A percentile compares a stretch with the other conserved stretches of the same genome.
phyloP scores from a whole-genome alignment of 2,888 invertebrate genomes.

The Leistus spinibarbis region DNA sequence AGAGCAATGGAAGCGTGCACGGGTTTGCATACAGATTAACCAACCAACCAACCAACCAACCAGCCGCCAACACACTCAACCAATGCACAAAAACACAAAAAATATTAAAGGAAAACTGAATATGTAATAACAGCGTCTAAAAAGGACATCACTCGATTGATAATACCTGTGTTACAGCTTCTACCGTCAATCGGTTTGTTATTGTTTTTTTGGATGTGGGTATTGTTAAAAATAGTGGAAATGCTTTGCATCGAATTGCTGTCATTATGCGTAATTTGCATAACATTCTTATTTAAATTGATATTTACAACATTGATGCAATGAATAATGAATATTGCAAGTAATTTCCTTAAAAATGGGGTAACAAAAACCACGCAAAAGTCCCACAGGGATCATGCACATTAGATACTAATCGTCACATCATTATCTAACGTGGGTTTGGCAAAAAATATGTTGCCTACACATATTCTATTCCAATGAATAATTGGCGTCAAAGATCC shows the following conservation, averaged over 20 bases:
- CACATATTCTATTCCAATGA: too few relatives aligned
- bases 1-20: slow-evolving; percentile 8
- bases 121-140: slow-evolving; percentile 20
- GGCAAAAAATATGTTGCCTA: too few relatives aligned
- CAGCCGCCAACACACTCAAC: not conserved
- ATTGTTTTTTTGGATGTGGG: not conserved
- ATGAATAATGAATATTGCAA: not conserved
- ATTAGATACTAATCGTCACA: too few relatives aligned
- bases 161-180: slow-evolving; percentile 17
- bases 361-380: not conserved
- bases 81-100: not conserved
- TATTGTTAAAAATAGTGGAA: not conserved
- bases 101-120: not conserved
- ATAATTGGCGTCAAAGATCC: too few relatives aligned
- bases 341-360: not conserved
- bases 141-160: slow-evolving; percentile 10
- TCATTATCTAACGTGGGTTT: too few relatives aligned
- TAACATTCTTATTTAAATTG: not conserved
- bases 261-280: not conserved
- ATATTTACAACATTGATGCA: not conserved
- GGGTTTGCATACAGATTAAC: slow-evolving; percentile 21
- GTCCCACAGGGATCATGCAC: too few relatives aligned
- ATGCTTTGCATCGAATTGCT: not conserved
- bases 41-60: not conserved
- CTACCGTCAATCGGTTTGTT: slow-evolving; percentile 1